Evolutionary conservation across 1,140 invertebrate species (phyloP).

Genomic region (Eumaeus atala): DNA sequence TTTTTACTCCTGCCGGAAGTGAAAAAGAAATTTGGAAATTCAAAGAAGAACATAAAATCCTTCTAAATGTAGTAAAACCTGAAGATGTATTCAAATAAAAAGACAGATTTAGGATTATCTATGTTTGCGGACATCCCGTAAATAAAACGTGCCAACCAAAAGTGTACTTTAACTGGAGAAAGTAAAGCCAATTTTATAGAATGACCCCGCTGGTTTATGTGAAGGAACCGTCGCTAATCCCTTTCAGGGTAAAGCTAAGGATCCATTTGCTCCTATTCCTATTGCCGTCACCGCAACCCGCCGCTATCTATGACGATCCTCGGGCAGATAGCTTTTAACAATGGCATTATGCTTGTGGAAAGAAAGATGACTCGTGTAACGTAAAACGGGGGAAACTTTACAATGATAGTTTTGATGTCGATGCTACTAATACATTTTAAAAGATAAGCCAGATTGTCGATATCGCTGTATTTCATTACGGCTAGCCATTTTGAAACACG

Average conservation of each 20-base stretch:
- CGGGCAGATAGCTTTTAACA: neutral
- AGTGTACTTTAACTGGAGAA: neutral
- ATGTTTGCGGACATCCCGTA: constrained; percentile 1
- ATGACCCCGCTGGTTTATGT: constrained; percentile 14
- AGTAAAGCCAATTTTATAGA: neutral
- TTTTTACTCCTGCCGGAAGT: too few species aligned
- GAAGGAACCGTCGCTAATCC: constrained; percentile 27
- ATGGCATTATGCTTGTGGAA: neutral
- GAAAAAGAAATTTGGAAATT: too few species aligned
- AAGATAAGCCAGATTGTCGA: too few species aligned
- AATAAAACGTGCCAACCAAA: neutral
- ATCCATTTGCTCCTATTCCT: constrained; percentile 49
- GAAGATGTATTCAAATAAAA: constrained; percentile 2
- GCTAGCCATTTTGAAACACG: too few species aligned
- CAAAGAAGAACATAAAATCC: constrained; percentile 5
- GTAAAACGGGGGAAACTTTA: neutral
- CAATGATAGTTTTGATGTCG: too few species aligned
- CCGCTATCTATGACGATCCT: constrained; percentile 3
- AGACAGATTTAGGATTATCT: constrained; percentile 5
- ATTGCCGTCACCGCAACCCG: constrained; percentile 38
- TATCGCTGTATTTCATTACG: too few species aligned
- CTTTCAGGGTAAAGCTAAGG: constrained; percentile 27
- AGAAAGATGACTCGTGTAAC: constrained; percentile 1
- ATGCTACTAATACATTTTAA: too few species aligned
- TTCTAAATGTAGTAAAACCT: constrained; percentile 1